Conservation (phyloP, 2,888 invertebrate species). For the Aquatica leii region DNA sequence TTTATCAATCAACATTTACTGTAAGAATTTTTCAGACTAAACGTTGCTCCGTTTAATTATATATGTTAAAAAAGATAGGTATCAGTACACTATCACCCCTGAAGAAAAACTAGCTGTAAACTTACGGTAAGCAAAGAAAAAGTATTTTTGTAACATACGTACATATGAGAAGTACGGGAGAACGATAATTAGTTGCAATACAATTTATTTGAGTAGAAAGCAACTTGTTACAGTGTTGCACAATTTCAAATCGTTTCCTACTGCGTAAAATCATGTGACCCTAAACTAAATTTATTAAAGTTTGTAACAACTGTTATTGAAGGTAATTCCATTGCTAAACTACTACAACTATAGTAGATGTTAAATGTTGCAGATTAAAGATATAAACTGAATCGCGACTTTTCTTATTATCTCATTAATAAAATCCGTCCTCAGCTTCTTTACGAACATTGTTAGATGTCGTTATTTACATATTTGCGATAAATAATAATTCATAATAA, state of each 20-base stretch:
- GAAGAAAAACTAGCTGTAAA: constrained; percentile 3
- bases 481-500: no score
- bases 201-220: neutral
- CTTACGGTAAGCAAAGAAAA: neutral
- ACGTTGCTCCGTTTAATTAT: neutral
- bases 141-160: neutral
- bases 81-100: neutral
- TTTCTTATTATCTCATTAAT: neutral
- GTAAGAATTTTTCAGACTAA: no score
- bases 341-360: neutral
- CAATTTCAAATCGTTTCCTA: neutral
- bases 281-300: neutral
- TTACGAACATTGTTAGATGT: neutral
- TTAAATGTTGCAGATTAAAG: neutral
- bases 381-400: neutral
- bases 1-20: no score
- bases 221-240: neutral
- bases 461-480: no score
- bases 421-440: neutral
- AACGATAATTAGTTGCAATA: neutral
- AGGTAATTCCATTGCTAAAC: neutral
- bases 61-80: no score
- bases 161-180: neutral
- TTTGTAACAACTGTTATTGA: neutral
- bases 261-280: neutral